Evolutionary conservation across 2,797 vertebrate species (phyloP).

Genomic region (Lepidocolaptes lacrymiger): DNA sequence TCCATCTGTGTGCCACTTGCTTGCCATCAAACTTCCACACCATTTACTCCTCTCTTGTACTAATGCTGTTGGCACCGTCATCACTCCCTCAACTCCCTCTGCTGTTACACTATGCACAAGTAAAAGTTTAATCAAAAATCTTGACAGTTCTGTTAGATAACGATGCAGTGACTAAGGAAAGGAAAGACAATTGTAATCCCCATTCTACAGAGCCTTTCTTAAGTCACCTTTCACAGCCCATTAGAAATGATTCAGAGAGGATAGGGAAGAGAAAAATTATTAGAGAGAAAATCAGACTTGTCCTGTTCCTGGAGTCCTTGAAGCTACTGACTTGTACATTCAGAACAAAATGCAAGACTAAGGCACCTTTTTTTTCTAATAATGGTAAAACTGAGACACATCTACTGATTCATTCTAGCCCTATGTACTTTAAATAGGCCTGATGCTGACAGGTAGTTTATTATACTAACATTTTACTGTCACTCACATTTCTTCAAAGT

Average conservation of each 20-base stretch:
- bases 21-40: background rate
- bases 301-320: background rate
- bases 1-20: background rate
- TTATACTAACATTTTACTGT: background rate
- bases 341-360: background rate
- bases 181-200: background rate
- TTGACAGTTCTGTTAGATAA: background rate
- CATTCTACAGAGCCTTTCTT: background rate
- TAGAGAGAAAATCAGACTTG: background rate
- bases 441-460: background rate
- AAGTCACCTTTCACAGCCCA: background rate
- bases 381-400: background rate
- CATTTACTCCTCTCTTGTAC: background rate
- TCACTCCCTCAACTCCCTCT: background rate
- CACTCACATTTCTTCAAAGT: background rate
- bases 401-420: background rate
- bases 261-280: background rate
- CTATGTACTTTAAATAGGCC: background rate
- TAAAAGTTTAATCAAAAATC: background rate
- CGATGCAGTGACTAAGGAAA: background rate
- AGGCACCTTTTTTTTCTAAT: background rate
- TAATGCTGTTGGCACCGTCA: background rate
- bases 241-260: background rate
- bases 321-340: background rate
- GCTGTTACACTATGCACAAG: fast-evolving